Base-by-base conservation (phyloP, 1,140 invertebrate genomes). In the Stratiolaelaps scimitus region DNA sequence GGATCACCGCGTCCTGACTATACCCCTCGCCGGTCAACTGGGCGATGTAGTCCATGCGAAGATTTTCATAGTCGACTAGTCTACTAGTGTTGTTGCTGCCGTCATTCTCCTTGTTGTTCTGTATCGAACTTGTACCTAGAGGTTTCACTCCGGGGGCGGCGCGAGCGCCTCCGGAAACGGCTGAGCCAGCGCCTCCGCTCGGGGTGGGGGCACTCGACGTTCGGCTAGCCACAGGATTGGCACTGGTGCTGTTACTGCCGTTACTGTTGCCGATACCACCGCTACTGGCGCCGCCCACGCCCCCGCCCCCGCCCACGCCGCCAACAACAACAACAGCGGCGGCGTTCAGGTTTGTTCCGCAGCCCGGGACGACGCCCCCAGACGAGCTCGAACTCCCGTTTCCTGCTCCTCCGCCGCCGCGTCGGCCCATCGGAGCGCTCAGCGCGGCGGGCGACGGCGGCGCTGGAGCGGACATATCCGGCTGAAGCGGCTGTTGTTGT, bases 1-100 rank as follows among this genome's bases (percentile, higher is more conserved):
- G 81, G 44, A 92, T 87, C 0, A 92, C 90, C 45, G 87, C 85
- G 71, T 92, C 86, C 72, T 88, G 86, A 2, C 88, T 83, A 72
- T 90, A 93, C 1, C 91, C 91, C 72, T 92, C 88, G 23, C 83
- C 83, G 30, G 90, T 88, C 47, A 95, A 77, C 67, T 84, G 82
- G 1, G 87, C 84, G 53, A 95, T 90, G 72, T 92, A 87, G 72
- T 90, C 87, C 75, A 93, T 84, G 74, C 91, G 92, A 40, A 93
- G 82, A 74, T 92, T 92, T 75, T 91, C 89, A 72, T 89, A 91
- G 45, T 75, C 73, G 43, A 75, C 70, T 65, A 43, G 64, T 40
- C 64, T 65, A 65, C 34, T 46, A 44, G 20, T 45, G 47, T 60
- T 66, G 60, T 66, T 45, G 46, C 34, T 45, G 46, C 34, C 23